Evolutionary conservation across 2,888 invertebrate genomes (phyloP).

Genomic region (Xylophagus ater): DNA sequence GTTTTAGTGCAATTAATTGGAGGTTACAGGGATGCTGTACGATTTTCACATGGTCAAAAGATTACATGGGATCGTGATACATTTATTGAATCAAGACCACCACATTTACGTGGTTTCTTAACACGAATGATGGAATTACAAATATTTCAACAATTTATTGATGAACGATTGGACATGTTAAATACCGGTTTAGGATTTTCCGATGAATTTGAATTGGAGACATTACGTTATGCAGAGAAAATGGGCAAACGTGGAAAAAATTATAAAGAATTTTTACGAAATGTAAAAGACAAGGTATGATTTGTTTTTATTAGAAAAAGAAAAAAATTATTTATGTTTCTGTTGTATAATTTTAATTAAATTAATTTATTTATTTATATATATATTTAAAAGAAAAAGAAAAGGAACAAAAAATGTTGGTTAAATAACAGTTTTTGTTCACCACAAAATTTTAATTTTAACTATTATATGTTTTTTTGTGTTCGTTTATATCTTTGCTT

Average conservation of each 20-base stretch:
- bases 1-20: conserved; percentile 90
- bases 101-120: conserved; percentile 78
- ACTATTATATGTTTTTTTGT: not conserved
- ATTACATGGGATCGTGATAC: conserved; percentile 80
- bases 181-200: conserved; percentile 88
- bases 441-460: conserved; percentile 1
- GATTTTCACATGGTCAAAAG: conserved; percentile 56
- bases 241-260: conserved; percentile 41
- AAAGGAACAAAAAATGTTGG: too few species aligned
- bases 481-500: not conserved
- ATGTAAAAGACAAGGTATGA: conserved; percentile 74
- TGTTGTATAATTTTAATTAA: not conserved
- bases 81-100: conserved; percentile 77
- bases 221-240: conserved; percentile 45
- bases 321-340: conserved; percentile 1
- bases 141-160: conserved; percentile 89
- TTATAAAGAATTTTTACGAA: conserved; percentile 75
- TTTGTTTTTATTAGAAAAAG: not conserved
- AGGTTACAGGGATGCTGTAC: conserved; percentile 83
- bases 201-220: conserved; percentile 92
- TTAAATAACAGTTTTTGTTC: too few species aligned
- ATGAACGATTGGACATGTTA: conserved; percentile 82
- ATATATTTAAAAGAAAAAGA: conserved; percentile 1
- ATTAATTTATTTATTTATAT: conserved; percentile 7
- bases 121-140: conserved; percentile 84